Conservation (phyloP, 2,113 vertebrate genomes). For the Corythornis vintsioides region DNA sequence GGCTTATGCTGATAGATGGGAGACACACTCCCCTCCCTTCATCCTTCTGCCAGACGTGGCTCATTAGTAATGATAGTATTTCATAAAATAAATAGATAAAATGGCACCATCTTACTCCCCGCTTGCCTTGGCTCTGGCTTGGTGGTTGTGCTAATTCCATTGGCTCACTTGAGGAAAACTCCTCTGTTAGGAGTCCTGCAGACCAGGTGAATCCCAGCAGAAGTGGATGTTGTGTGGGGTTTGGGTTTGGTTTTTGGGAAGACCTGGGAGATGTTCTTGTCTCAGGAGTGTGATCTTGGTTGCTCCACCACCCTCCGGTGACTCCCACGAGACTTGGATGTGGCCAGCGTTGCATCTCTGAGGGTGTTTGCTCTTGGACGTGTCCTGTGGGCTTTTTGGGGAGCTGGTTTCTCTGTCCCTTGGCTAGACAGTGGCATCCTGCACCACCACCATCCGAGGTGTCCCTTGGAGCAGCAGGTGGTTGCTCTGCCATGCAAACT, state of each 20-base stretch:
- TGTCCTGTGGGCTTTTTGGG: background rate
- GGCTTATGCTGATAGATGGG: background rate
- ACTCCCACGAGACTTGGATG: background rate
- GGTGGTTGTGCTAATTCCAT: background rate
- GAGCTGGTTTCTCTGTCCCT: background rate
- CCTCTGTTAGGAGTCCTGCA: background rate
- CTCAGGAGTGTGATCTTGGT: background rate
- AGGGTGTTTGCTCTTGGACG: background rate
- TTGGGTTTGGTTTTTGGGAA: background rate
- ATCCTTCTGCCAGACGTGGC: background rate
- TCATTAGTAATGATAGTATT: background rate
- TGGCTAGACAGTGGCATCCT: background rate
- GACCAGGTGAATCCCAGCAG: background rate
- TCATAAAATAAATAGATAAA: background rate
- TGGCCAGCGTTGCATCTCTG: fast-evolving
- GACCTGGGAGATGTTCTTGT: background rate
- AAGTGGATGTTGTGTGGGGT: background rate
- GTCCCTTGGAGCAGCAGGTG: background rate
- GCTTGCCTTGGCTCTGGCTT: background rate
- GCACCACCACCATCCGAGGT: fast-evolving
- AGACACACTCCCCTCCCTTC: background rate
- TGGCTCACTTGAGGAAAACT: fast-evolving
- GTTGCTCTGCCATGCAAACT: background rate
- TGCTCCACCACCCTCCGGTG: fast-evolving
- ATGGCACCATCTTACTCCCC: background rate